phyloP scores from a whole-genome alignment of 2,888 invertebrate genomes.

The Enchytraeus crypticus region DNA sequence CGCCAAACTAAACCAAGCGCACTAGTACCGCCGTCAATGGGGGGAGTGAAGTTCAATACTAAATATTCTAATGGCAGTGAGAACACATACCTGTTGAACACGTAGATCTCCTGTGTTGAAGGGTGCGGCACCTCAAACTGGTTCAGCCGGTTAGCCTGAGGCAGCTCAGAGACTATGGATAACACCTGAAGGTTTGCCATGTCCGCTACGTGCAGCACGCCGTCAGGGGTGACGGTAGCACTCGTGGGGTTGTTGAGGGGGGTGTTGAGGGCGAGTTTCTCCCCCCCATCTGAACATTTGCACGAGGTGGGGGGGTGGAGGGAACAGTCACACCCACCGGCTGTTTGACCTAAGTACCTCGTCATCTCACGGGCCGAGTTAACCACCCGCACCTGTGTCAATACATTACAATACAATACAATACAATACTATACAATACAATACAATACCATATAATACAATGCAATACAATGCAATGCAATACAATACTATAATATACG shows the following conservation, averaged over 20 bases:
- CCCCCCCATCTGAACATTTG: conserved; percentile 68
- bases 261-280: conserved; percentile 70
- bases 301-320: conserved; percentile 56
- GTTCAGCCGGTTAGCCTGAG: conserved; percentile 27
- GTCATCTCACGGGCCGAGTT: conserved; percentile 86
- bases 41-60: no score
- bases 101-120: conserved; percentile 74
- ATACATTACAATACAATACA: no score
- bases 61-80: no score
- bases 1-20: no score
- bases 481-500: not conserved
- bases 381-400: conserved; percentile 61
- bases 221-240: conserved; percentile 85
- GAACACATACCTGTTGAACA: conserved; percentile 50
- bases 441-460: no score
- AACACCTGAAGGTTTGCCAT: conserved; percentile 64
- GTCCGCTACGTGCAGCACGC: conserved; percentile 90
- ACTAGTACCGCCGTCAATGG: no score
- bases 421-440: not conserved
- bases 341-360: conserved; percentile 83
- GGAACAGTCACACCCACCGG: conserved; percentile 50
- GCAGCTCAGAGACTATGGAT: conserved; percentile 52
- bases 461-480: not conserved
- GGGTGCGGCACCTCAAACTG: conserved; percentile 86
- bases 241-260: conserved; percentile 80